Percentiles rank a stretch among this genome's conserved stretches.
These are phyloP conservation scores for Lutraria lutraria DNA, from an alignment of 2,888 invertebrate species.

Conservation along the genomic window DNA sequence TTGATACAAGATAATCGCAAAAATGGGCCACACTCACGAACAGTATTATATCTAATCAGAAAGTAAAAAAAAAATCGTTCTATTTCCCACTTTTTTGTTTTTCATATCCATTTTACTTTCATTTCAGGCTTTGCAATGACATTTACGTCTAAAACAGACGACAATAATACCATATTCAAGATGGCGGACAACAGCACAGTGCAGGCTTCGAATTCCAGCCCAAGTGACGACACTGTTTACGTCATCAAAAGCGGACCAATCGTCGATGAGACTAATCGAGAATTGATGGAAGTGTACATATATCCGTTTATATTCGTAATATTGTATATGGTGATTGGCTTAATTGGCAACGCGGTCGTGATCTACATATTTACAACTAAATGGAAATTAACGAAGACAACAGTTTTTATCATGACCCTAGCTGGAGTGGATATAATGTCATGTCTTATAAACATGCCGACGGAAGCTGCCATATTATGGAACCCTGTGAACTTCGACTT, in stretches of 20 bases:
- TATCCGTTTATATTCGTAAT: conserved; percentile 65
- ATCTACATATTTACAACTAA: conserved; percentile 66
- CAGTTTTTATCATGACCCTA: conserved; percentile 66
- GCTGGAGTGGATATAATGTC: conserved; percentile 69
- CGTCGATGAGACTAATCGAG: conserved; percentile 38
- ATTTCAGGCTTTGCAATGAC: conserved; percentile 20
- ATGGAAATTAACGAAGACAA: conserved; percentile 67
- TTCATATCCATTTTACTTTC: background rate
- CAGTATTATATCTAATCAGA: no score
- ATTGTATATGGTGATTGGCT: conserved; percentile 64
- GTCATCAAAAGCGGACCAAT: conserved; percentile 46
- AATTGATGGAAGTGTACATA: conserved; percentile 54
- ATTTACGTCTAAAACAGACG: background rate
- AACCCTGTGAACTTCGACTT: conserved; percentile 64
- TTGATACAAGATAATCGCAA: no score
- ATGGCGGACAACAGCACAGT: background rate
- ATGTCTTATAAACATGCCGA: conserved; percentile 69
- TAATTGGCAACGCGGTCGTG: conserved; percentile 64
- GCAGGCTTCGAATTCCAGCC: background rate
- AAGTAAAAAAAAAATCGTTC: no score
- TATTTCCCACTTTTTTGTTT: background rate
- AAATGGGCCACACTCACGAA: no score
- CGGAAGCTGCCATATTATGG: conserved; percentile 67
- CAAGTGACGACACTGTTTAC: background rate
- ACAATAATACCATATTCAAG: background rate